A percentile compares a stretch with the other conserved stretches of the same genome.
These are phyloP conservation scores for Galaxea fascicularis DNA, from an alignment of 92 coral and sea anemone species.

Conservation along the genomic window DNA sequence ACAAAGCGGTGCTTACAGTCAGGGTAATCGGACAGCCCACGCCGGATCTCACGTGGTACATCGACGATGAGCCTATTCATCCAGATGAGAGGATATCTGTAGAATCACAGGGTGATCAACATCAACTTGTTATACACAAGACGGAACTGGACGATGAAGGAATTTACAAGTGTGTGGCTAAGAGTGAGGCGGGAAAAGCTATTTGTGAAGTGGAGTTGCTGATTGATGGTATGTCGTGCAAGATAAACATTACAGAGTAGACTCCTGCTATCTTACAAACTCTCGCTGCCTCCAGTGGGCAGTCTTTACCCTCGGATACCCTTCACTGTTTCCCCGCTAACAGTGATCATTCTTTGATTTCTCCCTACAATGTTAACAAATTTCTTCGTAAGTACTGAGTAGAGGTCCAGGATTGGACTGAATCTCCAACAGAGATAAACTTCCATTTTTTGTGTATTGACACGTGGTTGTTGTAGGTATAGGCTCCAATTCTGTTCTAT, in stretches of 20 bases:
- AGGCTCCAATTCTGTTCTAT: background rate
- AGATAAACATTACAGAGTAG: too few relatives aligned
- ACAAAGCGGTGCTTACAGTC: constrained; percentile 74
- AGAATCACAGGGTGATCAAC: constrained; percentile 52
- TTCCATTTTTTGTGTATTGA: too few relatives aligned
- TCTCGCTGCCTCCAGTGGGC: too few relatives aligned
- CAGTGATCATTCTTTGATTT: too few relatives aligned
- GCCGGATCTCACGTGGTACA: constrained; percentile 88
- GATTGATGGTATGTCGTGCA: constrained; percentile 74
- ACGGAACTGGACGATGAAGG: constrained; percentile 85
- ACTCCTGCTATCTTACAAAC: too few relatives aligned
- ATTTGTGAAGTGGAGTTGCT: constrained; percentile 78
- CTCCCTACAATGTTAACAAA: too few relatives aligned
- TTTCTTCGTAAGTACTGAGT: too few relatives aligned
- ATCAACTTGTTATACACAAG: constrained; percentile 67
- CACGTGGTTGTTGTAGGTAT: background rate
- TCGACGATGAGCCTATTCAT: constrained; percentile 79
- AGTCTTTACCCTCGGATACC: too few relatives aligned
- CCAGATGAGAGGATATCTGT: constrained; percentile 62
- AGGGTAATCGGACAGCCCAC: constrained; percentile 77
- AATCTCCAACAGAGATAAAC: too few relatives aligned
- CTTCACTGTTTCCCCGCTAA: too few relatives aligned
- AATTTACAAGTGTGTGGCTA: constrained; percentile 89
- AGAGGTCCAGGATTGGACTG: too few relatives aligned
- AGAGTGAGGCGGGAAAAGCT: constrained; percentile 84